phyloP scores from a whole-genome alignment of 2,797 vertebrate species.

The Heterohyrax brucei region DNA sequence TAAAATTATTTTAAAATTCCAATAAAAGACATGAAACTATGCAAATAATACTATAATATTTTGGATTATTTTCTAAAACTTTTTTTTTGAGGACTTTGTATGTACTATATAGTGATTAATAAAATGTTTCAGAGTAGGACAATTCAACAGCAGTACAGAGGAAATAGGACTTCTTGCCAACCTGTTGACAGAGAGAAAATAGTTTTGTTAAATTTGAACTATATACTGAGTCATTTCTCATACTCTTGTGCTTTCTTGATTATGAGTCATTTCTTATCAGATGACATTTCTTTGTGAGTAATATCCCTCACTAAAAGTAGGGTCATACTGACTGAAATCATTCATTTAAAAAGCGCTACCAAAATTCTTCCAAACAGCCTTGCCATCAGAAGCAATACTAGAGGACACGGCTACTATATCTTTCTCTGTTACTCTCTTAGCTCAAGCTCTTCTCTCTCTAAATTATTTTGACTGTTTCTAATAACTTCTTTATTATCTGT shows the following conservation, averaged over 20 bases:
- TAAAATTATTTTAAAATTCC: neutral
- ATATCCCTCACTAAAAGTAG: neutral
- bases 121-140: neutral
- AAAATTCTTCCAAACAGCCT: neutral
- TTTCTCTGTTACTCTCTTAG: neutral
- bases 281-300: neutral
- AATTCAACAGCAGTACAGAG: neutral
- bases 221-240: neutral
- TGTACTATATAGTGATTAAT: neutral
- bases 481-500: neutral
- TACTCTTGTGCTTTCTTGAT: neutral
- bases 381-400: neutral
- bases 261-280: neutral
- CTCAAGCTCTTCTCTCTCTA: neutral
- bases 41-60: neutral
- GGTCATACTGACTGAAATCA: neutral
- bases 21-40: neutral
- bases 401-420: neutral
- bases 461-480: neutral
- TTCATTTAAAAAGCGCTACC: neutral
- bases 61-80: neutral
- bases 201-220: neutral
- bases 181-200: slow-evolving; percentile 32
- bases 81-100: neutral
- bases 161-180: neutral